These are phyloP conservation scores for Chaetophractus vellerosus DNA, from an alignment of 2,797 vertebrate species.

Conservation along the genomic window DNA sequence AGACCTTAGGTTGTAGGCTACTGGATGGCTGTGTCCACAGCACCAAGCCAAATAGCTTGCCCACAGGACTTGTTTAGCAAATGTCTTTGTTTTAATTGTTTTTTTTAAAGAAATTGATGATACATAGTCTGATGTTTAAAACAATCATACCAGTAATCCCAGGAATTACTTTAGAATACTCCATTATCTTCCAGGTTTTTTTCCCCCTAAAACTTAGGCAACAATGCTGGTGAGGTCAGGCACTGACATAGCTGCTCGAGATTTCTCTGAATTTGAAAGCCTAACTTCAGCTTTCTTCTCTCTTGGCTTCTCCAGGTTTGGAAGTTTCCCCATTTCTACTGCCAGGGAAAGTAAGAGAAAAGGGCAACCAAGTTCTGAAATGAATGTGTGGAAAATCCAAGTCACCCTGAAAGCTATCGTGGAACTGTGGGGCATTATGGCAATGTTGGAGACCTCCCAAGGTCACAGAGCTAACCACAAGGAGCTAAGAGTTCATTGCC, in stretches of 20 bases:
- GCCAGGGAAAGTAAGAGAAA: neutral
- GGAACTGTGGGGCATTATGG: fast-evolving
- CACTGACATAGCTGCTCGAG: fast-evolving
- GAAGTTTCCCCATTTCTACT: neutral
- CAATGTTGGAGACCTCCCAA: fast-evolving
- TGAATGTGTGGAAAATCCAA: fast-evolving
- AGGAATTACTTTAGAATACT: neutral
- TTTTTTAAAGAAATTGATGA: neutral
- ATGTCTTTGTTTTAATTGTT: neutral
- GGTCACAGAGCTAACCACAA: fast-evolving
- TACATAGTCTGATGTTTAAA: neutral
- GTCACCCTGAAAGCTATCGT: fast-evolving
- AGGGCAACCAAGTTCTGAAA: neutral
- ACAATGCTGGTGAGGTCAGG: neutral
- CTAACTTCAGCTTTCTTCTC: neutral
- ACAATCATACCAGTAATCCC: neutral
- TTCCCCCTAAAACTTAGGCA: fast-evolving
- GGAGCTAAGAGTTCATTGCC: fast-evolving
- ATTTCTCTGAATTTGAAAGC: neutral
- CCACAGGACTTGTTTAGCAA: fast-evolving
- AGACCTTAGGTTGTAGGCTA: fast-evolving
- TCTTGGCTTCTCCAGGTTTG: neutral
- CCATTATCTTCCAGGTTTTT: no score
- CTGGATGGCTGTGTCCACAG: fast-evolving
- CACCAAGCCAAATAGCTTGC: fast-evolving